Evolutionary conservation across 92 coral and sea anemone genomes (phyloP).

Genomic region (Umimayanthus kanabou): DNA sequence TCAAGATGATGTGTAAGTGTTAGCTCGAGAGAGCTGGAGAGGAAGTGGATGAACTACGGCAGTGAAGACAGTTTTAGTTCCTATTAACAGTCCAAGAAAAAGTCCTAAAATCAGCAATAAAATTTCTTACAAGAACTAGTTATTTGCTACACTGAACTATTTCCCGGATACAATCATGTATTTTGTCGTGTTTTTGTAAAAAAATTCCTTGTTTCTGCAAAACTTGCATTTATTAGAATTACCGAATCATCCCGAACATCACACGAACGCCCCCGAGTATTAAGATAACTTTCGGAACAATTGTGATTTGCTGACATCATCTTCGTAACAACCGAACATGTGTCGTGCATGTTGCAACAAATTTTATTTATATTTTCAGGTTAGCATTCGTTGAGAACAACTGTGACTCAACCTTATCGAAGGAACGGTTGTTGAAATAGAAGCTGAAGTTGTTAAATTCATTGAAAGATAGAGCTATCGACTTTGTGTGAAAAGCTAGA

Average conservation of each 20-base stretch:
- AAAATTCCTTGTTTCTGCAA: too few species aligned
- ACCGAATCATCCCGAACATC: constrained; percentile 24
- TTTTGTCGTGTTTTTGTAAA: too few species aligned
- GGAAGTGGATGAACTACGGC: not conserved
- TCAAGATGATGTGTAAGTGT: not conserved
- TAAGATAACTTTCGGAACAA: not conserved
- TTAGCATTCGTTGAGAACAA: constrained; percentile 2
- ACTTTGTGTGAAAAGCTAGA: not conserved
- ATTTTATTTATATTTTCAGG: constrained; percentile 1
- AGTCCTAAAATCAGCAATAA: not conserved
- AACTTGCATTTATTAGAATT: too few species aligned
- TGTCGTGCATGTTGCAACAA: constrained; percentile 1
- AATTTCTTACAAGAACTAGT: not conserved
- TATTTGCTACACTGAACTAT: not conserved
- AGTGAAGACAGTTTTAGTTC: too few species aligned
- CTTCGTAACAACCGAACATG: constrained; percentile 18
- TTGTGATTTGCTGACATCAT: constrained; percentile 45
- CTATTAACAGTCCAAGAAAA: not conserved
- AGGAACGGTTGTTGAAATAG: not conserved
- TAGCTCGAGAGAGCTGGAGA: not conserved
- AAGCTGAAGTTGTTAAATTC: not conserved
- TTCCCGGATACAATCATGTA: not conserved
- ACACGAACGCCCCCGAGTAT: constrained; percentile 21
- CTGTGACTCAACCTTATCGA: constrained; percentile 3
- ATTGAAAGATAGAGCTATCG: not conserved